Conservation (phyloP, 1,140 invertebrate species). For the Babylonia areolata region DNA sequence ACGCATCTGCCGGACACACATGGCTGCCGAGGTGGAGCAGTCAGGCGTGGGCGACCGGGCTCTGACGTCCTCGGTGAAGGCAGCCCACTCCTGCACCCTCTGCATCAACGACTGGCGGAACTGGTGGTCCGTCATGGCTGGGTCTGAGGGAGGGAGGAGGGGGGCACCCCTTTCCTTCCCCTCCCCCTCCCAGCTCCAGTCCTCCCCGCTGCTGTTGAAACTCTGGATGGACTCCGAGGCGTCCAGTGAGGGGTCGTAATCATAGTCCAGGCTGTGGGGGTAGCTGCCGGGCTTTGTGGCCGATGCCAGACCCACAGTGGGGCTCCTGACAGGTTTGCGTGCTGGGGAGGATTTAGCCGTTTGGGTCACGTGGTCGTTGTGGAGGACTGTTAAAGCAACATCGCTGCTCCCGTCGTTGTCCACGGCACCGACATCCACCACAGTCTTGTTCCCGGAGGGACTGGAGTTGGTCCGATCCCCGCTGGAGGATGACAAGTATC, state of each 20-base stretch:
- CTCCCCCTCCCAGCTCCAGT: slow-evolving; percentile 51
- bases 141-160: slow-evolving; percentile 23
- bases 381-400: neutral
- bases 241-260: slow-evolving; percentile 45
- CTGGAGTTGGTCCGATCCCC: slow-evolving; percentile 2
- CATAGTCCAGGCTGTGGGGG: slow-evolving; percentile 29
- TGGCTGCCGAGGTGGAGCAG: slow-evolving; percentile 36
- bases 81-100: slow-evolving; percentile 60
- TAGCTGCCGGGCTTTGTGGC: neutral
- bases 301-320: neutral
- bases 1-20: neutral
- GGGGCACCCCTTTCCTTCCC: slow-evolving; percentile 31
- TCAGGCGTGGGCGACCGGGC: slow-evolving; percentile 58
- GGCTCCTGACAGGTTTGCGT: neutral
- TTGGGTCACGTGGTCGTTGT: neutral
- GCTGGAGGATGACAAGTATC: slow-evolving; percentile 22
- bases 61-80: slow-evolving; percentile 49
- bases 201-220: slow-evolving; percentile 50
- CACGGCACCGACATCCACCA: neutral
- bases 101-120: slow-evolving; percentile 59
- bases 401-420: neutral
- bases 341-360: slow-evolving; percentile 32
- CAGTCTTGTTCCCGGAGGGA: neutral
- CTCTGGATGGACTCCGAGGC: slow-evolving; percentile 48
- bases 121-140: slow-evolving; percentile 47